These are phyloP conservation scores for Sarcophaga rosellei DNA, from an alignment of 2,888 invertebrate genomes.

Conservation along the genomic window DNA sequence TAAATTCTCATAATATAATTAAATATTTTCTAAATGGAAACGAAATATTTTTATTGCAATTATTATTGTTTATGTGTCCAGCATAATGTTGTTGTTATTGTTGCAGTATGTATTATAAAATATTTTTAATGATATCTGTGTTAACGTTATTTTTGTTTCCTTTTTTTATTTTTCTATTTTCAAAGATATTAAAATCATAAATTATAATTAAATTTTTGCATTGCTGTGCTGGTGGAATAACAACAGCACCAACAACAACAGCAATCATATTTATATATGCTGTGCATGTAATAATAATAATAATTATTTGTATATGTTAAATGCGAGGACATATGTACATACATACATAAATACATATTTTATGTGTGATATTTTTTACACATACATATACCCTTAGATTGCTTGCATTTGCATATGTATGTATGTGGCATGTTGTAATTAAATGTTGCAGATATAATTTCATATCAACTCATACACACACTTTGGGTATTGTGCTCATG, in stretches of 20 bases:
- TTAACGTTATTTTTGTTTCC: conserved; percentile 41
- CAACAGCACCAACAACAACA: not conserved
- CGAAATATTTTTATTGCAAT: no score
- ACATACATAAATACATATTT: not conserved
- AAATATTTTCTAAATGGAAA: no score
- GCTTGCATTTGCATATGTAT: no score
- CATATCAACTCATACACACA: not conserved
- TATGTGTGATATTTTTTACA: not conserved
- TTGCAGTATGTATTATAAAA: no score
- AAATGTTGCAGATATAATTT: not conserved
- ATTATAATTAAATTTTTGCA: conserved; percentile 56
- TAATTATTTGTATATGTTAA: not conserved
- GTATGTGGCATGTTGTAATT: not conserved
- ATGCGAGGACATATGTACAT: not conserved
- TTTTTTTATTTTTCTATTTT: not conserved
- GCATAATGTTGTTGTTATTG: no score
- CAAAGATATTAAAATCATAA: conserved; percentile 55
- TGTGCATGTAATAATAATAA: not conserved
- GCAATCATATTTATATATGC: not conserved
- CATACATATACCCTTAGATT: not conserved
- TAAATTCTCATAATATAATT: no score
- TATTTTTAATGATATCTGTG: conserved; percentile 33
- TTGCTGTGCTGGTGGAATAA: not conserved
- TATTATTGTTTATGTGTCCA: not conserved
- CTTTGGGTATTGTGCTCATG: not conserved